A percentile compares a stretch with the other conserved stretches of the same genome.
phyloP scores from a whole-genome alignment of 2,888 invertebrate genomes.

The Xestia sexstrigata region DNA sequence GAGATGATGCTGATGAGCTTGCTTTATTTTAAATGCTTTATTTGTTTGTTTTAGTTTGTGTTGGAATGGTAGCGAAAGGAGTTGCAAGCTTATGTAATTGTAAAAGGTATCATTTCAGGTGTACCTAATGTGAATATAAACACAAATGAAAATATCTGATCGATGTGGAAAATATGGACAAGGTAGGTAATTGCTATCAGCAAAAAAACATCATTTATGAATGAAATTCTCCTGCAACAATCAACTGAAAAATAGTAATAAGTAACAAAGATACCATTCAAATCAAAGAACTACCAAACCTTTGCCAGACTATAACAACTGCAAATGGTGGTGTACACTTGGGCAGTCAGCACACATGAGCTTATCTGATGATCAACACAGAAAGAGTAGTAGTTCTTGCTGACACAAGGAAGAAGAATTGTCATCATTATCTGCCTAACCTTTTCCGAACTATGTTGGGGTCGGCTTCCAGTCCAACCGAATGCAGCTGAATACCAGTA shows the following conservation, averaged over 20 bases:
- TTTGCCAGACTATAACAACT: background rate
- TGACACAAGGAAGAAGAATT: background rate
- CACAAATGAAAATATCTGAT: background rate
- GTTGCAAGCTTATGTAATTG: constrained; percentile 30
- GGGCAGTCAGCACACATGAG: background rate
- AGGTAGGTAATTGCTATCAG: background rate
- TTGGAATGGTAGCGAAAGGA: constrained; percentile 22
- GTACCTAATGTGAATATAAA: background rate
- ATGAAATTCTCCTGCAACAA: background rate
- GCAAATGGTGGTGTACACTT: background rate
- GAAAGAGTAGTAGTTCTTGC: background rate
- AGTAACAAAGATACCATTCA: background rate
- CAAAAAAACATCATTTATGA: too few relatives aligned
- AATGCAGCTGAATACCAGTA: too few relatives aligned
- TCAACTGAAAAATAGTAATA: background rate
- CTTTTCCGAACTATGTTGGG: too few relatives aligned
- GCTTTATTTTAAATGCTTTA: constrained; percentile 63
- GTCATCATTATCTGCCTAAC: background rate
- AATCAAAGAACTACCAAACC: background rate
- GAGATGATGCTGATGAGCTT: constrained; percentile 64
- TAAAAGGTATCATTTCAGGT: constrained; percentile 4
- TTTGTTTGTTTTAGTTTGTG: constrained; percentile 43
- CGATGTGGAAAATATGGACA: background rate
- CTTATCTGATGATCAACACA: background rate
- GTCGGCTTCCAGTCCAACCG: too few relatives aligned